phyloP scores from a whole-genome alignment of 2,888 invertebrate species.

The Acanthosoma haemorrhoidale region DNA sequence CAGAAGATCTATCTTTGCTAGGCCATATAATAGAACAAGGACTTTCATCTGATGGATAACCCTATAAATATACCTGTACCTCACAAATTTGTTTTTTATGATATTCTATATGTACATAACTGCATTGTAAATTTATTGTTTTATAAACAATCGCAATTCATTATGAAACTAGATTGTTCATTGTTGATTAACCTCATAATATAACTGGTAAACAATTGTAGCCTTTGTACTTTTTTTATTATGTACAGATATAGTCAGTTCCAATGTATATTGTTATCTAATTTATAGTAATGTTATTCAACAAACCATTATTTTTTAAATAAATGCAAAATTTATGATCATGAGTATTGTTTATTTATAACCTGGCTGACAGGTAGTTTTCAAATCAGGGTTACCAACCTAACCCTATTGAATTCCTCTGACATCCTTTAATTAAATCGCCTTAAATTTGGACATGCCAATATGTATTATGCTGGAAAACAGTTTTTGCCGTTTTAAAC shows the following conservation, averaged over 20 bases:
- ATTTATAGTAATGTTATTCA: background rate
- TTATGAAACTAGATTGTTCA: too few species aligned
- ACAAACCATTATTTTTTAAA: background rate
- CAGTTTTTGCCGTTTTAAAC: too few species aligned
- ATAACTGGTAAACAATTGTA: too few species aligned
- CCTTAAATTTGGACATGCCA: too few species aligned
- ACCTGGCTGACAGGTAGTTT: background rate
- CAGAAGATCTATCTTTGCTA: constrained; percentile 25
- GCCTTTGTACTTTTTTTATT: too few species aligned
- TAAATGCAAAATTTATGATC: background rate
- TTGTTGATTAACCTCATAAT: too few species aligned
- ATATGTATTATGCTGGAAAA: too few species aligned
- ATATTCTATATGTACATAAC: background rate
- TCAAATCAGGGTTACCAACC: background rate
- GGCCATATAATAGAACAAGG: constrained; percentile 26
- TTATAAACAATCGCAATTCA: too few species aligned
- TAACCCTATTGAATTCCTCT: too few species aligned
- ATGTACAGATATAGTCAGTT: too few species aligned
- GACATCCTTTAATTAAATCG: too few species aligned
- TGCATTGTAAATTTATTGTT: background rate
- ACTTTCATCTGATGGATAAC: constrained; percentile 9
- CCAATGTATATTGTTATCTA: constrained; percentile 5
- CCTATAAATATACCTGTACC: background rate
- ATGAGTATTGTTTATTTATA: background rate
- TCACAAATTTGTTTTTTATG: background rate